Conservation (phyloP, 2,888 invertebrate species). For the Nasonovia ribisnigri region DNA sequence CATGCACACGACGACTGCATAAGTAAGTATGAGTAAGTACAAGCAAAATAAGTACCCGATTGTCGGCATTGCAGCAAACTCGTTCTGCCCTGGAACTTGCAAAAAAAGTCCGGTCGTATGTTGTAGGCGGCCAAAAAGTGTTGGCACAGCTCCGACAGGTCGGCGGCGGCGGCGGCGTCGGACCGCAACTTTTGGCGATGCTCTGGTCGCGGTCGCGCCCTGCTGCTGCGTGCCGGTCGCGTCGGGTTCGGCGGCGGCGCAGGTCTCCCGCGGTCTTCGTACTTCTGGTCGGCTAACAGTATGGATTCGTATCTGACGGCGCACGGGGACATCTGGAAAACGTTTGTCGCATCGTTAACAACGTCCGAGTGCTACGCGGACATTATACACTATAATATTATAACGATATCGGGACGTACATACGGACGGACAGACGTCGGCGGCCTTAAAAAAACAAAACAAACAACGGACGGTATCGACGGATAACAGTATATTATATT, state of each 20-base stretch:
- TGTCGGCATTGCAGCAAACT: constrained; percentile 66
- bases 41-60: constrained; percentile 29
- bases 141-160: constrained; percentile 75
- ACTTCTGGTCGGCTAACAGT: constrained; percentile 86
- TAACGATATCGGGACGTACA: too few species aligned
- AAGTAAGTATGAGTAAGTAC: too few species aligned
- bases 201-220: neutral
- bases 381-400: too few species aligned
- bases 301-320: constrained; percentile 69
- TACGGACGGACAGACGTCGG: neutral
- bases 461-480: neutral
- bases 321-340: constrained; percentile 59
- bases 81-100: constrained; percentile 75
- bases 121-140: constrained; percentile 77
- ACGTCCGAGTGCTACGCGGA: too few species aligned
- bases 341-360: neutral
- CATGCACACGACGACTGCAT: too few species aligned
- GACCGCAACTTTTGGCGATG: neutral
- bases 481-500: neutral
- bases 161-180: constrained; percentile 39
- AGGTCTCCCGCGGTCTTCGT: constrained; percentile 74
- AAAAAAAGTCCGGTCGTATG: constrained; percentile 84
- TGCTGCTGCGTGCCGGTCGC: neutral
- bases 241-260: constrained; percentile 20
- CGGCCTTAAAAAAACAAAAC: neutral